Base-by-base conservation (phyloP, 2,888 invertebrate genomes). In the Neria commutata region DNA sequence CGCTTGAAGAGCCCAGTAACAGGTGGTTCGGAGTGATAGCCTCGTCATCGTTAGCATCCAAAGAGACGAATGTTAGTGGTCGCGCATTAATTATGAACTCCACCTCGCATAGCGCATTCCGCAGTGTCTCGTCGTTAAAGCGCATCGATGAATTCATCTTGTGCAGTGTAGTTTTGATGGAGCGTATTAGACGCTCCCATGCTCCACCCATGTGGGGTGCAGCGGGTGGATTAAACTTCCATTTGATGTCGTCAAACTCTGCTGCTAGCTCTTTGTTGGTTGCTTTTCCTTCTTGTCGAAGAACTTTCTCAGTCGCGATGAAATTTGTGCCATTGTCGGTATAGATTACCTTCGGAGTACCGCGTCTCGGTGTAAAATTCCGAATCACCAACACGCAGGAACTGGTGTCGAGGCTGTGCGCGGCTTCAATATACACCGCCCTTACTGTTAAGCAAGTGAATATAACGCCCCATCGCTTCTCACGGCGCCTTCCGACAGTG, bases 381-480 rank as follows among this genome's bases (percentile, higher is more conserved):
- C 45, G 37, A 40, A 55, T 42, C 19, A 21, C 29, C 49, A 59
- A 50, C 4, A 59, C 16, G 25, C 59, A 59, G 5, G 55, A 55
- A 24, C 60, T 56, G 11, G 60, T 53, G 8, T 60, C 60, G 6
- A 60, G 26, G 42, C 52, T 56, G 16, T 52, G 52, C 6, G 64
- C 63, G 16, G 65, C 11, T 50, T 67, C 66, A 0, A 66, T 56
- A 19, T 67, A 67, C 0, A 67, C 56, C 0, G 62, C 64, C 1
- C 62, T 65, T 10, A 62, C 56, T 10, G 67, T 67, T 1, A 67
- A 47, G 48, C 65, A 67, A 0, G 66, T 69, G 5, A 69, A 66
- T 11, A 65, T 23, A 3, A 64, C 65, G 1, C 64, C 63, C 67
- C 63, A 68, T 37, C 61, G 52, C 19, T 69, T 69, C 29, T 66